Evolutionary conservation across 2,888 invertebrate species (phyloP).

Genomic region (Beris morrisii): DNA sequence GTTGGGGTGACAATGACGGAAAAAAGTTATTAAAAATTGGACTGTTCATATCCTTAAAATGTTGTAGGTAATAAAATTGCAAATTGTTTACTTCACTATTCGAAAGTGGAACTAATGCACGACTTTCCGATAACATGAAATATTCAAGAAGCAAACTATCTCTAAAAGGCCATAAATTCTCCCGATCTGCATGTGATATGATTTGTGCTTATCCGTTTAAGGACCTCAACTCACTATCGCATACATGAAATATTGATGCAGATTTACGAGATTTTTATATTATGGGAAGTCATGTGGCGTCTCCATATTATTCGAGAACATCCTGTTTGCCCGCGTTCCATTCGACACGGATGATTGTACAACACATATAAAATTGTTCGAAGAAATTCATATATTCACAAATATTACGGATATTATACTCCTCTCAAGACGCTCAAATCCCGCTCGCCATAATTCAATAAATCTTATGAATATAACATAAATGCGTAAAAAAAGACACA

Average conservation of each 20-base stretch:
- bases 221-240: slow-evolving; percentile 21
- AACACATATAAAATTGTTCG: slow-evolving; percentile 17
- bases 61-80: background rate
- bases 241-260: slow-evolving; percentile 36
- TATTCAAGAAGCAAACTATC: background rate
- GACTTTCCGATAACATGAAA: slow-evolving; percentile 5
- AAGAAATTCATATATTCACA: slow-evolving; percentile 35
- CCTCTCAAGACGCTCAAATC: slow-evolving; percentile 25
- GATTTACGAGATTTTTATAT: slow-evolving; percentile 40
- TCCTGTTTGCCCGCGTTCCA: slow-evolving; percentile 16
- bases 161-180: slow-evolving; percentile 17
- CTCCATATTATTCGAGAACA: slow-evolving; percentile 31
- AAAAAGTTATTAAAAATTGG: background rate
- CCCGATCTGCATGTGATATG: slow-evolving; percentile 30
- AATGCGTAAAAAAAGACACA: slow-evolving; percentile 34
- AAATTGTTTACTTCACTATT: background rate
- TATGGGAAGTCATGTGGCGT: slow-evolving; percentile 39
- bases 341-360: slow-evolving; percentile 31
- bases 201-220: slow-evolving; percentile 28
- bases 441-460: slow-evolving; percentile 38
- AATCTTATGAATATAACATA: slow-evolving; percentile 40
- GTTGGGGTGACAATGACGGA: slow-evolving; percentile 23
- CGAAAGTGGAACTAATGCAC: background rate
- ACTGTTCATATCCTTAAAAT: no score
- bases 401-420: slow-evolving; percentile 28